These are phyloP conservation scores for Asarcornis scutulata DNA, from an alignment of 2,113 vertebrate species.

Conservation along the genomic window DNA sequence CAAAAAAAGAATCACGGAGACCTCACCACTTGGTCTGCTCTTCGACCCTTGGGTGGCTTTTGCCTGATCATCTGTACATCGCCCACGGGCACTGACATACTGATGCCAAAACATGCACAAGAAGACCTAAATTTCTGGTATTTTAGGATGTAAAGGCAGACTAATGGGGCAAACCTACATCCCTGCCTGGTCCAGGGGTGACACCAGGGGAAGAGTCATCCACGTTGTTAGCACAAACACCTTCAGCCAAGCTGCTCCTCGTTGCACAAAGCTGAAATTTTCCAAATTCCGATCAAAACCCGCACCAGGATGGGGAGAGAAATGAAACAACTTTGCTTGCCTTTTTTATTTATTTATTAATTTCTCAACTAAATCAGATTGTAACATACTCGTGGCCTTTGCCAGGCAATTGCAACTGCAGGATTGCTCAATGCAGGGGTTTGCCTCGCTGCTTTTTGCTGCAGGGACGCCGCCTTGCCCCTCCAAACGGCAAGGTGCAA, in stretches of 20 bases:
- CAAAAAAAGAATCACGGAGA: not conserved
- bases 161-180: fast-evolving
- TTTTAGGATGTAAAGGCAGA: not conserved
- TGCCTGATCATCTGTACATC: fast-evolving
- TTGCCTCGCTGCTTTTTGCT: not conserved
- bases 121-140: too few species aligned
- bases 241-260: fast-evolving
- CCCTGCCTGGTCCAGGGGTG: not conserved
- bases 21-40: not conserved
- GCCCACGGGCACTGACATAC: fast-evolving
- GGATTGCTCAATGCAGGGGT: not conserved
- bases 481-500: not conserved
- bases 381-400: fast-evolving
- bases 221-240: fast-evolving
- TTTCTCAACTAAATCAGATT: not conserved
- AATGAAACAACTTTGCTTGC: not conserved
- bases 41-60: not conserved
- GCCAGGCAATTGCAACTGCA: not conserved
- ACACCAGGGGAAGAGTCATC: too few species aligned
- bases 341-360: not conserved
- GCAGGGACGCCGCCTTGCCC: not conserved
- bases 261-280: fast-evolving
- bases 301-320: fast-evolving
- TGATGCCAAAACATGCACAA: too few species aligned
- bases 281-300: not conserved